Conservation (phyloP, 2,797 vertebrate species). For the Sebastes trivittatus region DNA sequence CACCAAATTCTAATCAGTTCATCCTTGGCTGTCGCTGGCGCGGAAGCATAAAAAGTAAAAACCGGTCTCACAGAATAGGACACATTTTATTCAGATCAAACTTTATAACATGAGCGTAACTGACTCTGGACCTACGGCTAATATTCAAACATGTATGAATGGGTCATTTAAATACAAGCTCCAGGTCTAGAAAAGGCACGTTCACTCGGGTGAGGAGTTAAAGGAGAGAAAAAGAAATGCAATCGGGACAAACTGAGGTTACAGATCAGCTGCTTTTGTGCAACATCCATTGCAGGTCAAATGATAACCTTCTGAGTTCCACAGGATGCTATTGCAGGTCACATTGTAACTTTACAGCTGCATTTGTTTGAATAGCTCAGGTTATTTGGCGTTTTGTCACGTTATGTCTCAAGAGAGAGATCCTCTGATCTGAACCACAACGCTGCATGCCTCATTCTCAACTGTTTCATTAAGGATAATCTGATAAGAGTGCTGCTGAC, state of each 20-base stretch:
- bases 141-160: background rate
- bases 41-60: background rate
- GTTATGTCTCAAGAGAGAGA: background rate
- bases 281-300: conserved; percentile 14
- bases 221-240: conserved; percentile 1
- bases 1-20: no score
- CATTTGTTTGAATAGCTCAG: background rate
- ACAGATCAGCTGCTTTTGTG: conserved; percentile 10
- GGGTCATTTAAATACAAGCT: background rate
- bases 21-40: no score
- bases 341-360: background rate
- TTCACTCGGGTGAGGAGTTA: background rate
- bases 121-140: background rate
- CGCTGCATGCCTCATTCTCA: background rate
- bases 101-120: background rate
- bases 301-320: conserved; percentile 36
- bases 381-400: background rate
- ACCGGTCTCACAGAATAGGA: background rate
- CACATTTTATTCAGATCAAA: background rate
- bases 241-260: background rate
- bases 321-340: conserved; percentile 7
- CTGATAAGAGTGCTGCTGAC: background rate
- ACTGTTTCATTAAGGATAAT: background rate
- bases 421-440: background rate
- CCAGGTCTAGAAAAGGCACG: background rate